These are phyloP conservation scores for Crocidura indochinensis DNA, from an alignment of 2,797 vertebrate species.

Conservation along the genomic window DNA sequence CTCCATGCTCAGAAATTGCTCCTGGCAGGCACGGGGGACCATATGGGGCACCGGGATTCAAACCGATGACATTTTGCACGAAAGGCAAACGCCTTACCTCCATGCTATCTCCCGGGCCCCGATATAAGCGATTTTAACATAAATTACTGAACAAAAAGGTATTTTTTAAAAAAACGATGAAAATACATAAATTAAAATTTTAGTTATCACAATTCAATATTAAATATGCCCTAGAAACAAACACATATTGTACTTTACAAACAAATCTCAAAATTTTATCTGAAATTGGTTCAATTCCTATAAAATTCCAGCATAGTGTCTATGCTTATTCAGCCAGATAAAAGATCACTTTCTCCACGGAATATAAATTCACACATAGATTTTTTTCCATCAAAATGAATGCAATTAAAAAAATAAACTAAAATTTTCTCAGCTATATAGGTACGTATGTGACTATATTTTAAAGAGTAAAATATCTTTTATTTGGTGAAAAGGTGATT, in stretches of 20 bases:
- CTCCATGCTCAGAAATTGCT: too few species aligned
- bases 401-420: background rate
- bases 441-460: background rate
- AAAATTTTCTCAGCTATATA: slow-evolving; percentile 7
- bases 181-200: background rate
- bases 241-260: background rate
- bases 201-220: background rate
- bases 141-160: background rate
- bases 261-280: background rate
- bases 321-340: background rate
- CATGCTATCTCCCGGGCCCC: too few species aligned
- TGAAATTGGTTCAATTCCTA: slow-evolving; percentile 12
- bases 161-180: slow-evolving; percentile 32
- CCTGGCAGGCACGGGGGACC: too few species aligned
- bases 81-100: too few species aligned
- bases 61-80: too few species aligned
- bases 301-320: background rate
- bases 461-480: background rate
- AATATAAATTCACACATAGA: background rate
- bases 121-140: slow-evolving; percentile 12
- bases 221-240: background rate
- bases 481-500: slow-evolving; percentile 11
- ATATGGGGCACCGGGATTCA: too few species aligned
- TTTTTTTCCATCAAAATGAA: background rate
- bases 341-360: too few species aligned